Percentiles rank a stretch among this genome's conserved stretches.
phyloP scores from a whole-genome alignment of 2,888 invertebrate species.

The Lasius platythorax region DNA sequence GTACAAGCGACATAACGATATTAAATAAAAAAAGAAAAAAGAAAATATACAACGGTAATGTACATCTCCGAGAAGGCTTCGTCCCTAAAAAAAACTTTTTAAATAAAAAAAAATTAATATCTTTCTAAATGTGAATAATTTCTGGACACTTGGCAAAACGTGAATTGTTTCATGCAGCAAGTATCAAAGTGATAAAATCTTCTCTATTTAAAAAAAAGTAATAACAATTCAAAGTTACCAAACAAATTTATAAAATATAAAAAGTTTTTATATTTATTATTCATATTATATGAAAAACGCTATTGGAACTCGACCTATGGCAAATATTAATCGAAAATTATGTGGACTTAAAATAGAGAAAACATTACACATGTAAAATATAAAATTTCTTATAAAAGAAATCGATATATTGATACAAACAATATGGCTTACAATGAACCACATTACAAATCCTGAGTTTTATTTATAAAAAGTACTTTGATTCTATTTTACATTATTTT shows the following conservation, averaged over 20 bases:
- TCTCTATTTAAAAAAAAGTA: neutral
- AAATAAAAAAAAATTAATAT: neutral
- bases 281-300: neutral
- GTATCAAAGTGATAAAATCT: neutral
- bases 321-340: neutral
- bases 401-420: neutral
- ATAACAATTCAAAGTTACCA: neutral
- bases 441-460: neutral
- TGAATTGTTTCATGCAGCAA: neutral
- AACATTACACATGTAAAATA: neutral
- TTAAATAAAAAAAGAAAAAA: neutral
- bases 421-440: neutral
- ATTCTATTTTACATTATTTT: neutral
- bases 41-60: neutral
- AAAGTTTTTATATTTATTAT: neutral
- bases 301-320: neutral
- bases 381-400: neutral
- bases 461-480: conserved; percentile 13
- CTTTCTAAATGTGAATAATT: neutral
- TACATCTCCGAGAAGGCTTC: neutral
- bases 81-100: neutral
- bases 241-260: neutral
- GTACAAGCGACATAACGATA: neutral
- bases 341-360: neutral
- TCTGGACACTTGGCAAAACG: neutral